A percentile compares a stretch with the other conserved stretches of the same genome.
Evolutionary conservation across 2,113 vertebrate genomes (phyloP).

Genomic region (Albula goreensis): DNA sequence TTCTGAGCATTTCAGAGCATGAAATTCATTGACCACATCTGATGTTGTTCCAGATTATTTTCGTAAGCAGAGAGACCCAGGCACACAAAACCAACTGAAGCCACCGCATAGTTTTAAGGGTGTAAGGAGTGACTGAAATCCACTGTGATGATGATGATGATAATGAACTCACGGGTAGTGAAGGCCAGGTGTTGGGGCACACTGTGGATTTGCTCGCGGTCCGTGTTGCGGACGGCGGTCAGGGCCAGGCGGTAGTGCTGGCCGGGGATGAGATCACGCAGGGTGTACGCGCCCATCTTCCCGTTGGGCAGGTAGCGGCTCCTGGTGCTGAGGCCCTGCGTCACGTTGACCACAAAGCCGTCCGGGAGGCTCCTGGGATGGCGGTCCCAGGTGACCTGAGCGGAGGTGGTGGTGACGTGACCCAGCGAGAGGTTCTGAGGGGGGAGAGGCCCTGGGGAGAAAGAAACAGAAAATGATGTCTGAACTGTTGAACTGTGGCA

Average conservation of each 20-base stretch:
- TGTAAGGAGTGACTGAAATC: no score
- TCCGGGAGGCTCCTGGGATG: conserved; percentile 62
- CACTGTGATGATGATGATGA: no score
- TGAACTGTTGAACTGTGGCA: background rate
- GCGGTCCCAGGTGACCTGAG: conserved; percentile 80
- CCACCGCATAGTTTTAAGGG: no score
- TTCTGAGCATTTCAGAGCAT: background rate
- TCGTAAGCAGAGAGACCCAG: no score
- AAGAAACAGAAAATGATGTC: background rate
- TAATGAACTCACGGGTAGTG: conserved; percentile 78
- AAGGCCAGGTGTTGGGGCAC: conserved; percentile 78
- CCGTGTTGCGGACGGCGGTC: conserved; percentile 75
- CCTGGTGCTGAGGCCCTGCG: conserved; percentile 80
- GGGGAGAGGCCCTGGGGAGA: conserved; percentile 79
- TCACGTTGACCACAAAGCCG: conserved; percentile 91
- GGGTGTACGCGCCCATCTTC: conserved; percentile 74
- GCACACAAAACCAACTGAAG: no score
- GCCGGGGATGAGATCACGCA: conserved; percentile 81
- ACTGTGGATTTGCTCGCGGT: conserved; percentile 81
- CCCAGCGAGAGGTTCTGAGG: conserved; percentile 84
- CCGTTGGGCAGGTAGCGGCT: conserved; percentile 89
- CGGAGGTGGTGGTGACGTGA: conserved; percentile 76
- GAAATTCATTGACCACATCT: background rate
- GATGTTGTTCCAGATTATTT: no score
- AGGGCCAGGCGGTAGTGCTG: conserved; percentile 82